These are phyloP conservation scores for Acronicta aceris DNA, from an alignment of 2,888 invertebrate species.

Conservation along the genomic window DNA sequence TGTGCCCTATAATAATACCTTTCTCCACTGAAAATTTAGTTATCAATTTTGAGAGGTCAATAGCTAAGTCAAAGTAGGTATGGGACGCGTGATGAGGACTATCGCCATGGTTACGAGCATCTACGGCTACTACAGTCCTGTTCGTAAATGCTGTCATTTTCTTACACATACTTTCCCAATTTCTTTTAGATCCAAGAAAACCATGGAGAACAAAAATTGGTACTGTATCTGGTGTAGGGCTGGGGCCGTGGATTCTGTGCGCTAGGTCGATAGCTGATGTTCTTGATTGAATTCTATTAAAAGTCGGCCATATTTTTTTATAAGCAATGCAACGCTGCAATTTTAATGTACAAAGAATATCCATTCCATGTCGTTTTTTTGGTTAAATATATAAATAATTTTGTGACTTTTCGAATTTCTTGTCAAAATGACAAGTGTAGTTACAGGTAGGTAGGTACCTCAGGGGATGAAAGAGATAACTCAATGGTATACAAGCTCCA, in stretches of 20 bases:
- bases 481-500: no score
- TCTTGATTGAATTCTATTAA: slow-evolving; percentile 9
- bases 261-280: slow-evolving; percentile 25
- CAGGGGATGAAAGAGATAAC: no score
- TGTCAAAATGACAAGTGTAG: no score
- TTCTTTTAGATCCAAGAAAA: slow-evolving; percentile 95
- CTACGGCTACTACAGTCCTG: slow-evolving; percentile 93
- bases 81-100: slow-evolving; percentile 91
- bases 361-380: slow-evolving; percentile 57
- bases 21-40: slow-evolving; percentile 52
- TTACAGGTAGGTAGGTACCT: no score
- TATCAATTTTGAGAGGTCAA: slow-evolving; percentile 33
- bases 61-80: slow-evolving; percentile 34
- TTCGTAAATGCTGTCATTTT: slow-evolving; percentile 89
- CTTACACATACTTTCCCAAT: slow-evolving; percentile 95
- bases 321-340: slow-evolving; percentile 3
- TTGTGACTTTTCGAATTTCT: no score
- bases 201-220: slow-evolving; percentile 93
- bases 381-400: no score
- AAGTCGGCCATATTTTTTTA: slow-evolving; percentile 8
- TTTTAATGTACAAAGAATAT: slow-evolving; percentile 36
- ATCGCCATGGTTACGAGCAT: slow-evolving; percentile 97
- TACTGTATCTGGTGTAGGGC: slow-evolving; percentile 13
- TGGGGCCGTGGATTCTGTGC: slow-evolving; percentile 40
- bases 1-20: slow-evolving; percentile 94